phyloP scores from a whole-genome alignment of 2,888 invertebrate species.

The Lithosia quadra region DNA sequence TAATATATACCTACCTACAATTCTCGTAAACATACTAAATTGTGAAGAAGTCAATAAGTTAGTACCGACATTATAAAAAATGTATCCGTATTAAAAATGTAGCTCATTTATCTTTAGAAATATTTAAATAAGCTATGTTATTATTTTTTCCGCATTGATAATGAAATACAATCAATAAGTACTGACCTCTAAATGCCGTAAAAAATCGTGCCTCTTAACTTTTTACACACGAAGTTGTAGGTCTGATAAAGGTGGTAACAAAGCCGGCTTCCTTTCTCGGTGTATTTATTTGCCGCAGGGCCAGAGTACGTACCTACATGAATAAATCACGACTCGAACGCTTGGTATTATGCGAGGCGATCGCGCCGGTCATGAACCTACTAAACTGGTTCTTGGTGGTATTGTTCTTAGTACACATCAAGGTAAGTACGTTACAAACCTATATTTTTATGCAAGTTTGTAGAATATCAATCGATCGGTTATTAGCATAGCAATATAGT shows the following conservation, averaged over 20 bases:
- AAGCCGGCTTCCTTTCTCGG: conserved; percentile 57
- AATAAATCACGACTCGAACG: conserved; percentile 75
- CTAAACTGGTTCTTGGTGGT: conserved; percentile 80
- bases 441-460: conserved; percentile 27
- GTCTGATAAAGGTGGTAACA: conserved; percentile 52
- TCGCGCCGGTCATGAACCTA: conserved; percentile 80
- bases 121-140: conserved; percentile 3
- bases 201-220: conserved; percentile 26
- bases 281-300: conserved; percentile 58
- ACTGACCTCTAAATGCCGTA: conserved; percentile 33
- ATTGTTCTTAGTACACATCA: conserved; percentile 68
- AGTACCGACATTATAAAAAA: neutral
- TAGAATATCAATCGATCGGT: conserved; percentile 3
- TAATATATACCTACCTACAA: too few relatives aligned
- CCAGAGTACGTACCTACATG: conserved; percentile 56
- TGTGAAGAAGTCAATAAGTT: neutral
- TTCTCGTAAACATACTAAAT: neutral
- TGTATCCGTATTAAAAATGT: conserved; percentile 2
- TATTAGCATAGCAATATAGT: neutral
- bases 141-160: conserved; percentile 43
- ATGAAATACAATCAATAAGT: conserved; percentile 26
- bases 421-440: conserved; percentile 45
- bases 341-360: conserved; percentile 73
- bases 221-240: conserved; percentile 46
- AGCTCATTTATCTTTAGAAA: neutral